Base-by-base conservation (phyloP, 2,797 vertebrate genomes). In the Macropus fuliginosus region DNA sequence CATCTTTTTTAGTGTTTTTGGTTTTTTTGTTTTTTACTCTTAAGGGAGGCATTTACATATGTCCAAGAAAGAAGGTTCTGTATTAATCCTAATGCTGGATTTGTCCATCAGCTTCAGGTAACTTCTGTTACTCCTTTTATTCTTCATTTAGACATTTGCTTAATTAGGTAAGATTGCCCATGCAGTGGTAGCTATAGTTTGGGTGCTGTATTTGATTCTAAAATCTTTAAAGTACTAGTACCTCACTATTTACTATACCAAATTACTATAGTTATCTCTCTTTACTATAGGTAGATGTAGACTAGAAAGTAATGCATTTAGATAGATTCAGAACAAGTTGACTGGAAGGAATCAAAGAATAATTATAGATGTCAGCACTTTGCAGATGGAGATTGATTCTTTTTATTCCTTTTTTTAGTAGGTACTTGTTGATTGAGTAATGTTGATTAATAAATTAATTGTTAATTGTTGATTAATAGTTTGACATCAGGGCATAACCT, bases 11-110 rank as follows among this genome's bases (percentile, higher is more conserved):
- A 81, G 46, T 2, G 2, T 46, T 46, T 46, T 46, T 46, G 46
- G 46, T 74, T 59, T 97, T 97, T 97, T 50, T 34, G 50, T 97
- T 40, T 97, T 97, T 28, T 54, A 24, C 96, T 56, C 95, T 90
- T 96, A 87, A 99, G 99, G 99, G 99, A 99, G 94, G 99, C 99
- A 29, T 99, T 99, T 99, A 99, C 99, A 97, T 99, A 99, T 52
- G 99, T 99, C 96, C 99, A 99, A 98, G 99, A 99, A 98, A 99
- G 99, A 98, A 99, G 99, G 98, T 99, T 99, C 99, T 99, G 99
- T 99, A 99, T 99, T 98, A 99, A 99, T 98, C 99, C 99, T 96
- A 99, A 99, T 97, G 99, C 99, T 98, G 99, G 99, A 98, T 99
- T 99, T 98, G 99, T 99, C 96, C 99, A 99, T 99, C 99, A 99